Percentiles rank a stretch among this genome's conserved stretches.
Conservation (phyloP, 2,888 invertebrate species). For the Lymantria monacha region DNA sequence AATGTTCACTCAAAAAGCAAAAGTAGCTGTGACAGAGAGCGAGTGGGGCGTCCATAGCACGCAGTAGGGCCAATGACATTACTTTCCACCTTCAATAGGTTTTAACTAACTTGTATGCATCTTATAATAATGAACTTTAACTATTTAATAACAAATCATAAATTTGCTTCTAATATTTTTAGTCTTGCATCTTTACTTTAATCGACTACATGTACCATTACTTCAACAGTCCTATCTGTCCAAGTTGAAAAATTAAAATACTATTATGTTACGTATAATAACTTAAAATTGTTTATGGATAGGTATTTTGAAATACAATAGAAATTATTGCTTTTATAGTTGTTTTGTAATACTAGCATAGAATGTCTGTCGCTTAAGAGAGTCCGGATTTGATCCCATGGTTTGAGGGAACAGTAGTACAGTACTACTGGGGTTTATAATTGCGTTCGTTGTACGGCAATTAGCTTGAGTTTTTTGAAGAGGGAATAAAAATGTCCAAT, state of each 20-base stretch:
- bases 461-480: too few species aligned
- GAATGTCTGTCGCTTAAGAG: too few species aligned
- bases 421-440: too few species aligned
- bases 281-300: slow-evolving; percentile 26
- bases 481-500: too few species aligned
- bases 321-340: not conserved
- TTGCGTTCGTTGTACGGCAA: too few species aligned
- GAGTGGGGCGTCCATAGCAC: slow-evolving; percentile 61
- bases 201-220: slow-evolving; percentile 41
- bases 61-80: slow-evolving; percentile 72
- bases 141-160: slow-evolving; percentile 35
- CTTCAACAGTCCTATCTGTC: slow-evolving; percentile 53
- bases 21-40: slow-evolving; percentile 70
- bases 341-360: too few species aligned
- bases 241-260: slow-evolving; percentile 46
- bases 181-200: slow-evolving; percentile 35
- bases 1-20: slow-evolving; percentile 73
- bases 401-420: too few species aligned
- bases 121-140: slow-evolving; percentile 46
- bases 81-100: slow-evolving; percentile 50
- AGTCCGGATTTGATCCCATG: too few species aligned
- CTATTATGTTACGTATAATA: slow-evolving; percentile 34
- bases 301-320: slow-evolving; percentile 18
- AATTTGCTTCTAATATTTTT: slow-evolving; percentile 24
- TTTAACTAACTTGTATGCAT: slow-evolving; percentile 37